phyloP scores from a whole-genome alignment of 2,113 vertebrate species.

The Cariama cristata region DNA sequence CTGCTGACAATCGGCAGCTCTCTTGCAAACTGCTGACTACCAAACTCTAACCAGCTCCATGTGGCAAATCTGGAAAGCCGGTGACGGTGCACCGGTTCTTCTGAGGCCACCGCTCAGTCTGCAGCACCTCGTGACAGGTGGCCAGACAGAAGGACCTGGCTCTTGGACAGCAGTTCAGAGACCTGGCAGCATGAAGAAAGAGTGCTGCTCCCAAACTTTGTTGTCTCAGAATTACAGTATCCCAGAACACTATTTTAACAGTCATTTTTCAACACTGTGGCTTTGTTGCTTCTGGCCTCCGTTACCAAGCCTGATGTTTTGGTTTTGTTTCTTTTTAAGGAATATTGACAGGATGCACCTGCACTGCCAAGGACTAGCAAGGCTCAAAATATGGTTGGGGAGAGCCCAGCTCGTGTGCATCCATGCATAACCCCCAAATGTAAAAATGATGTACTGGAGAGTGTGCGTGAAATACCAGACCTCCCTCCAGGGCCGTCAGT shows the following conservation, averaged over 20 bases:
- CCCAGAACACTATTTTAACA: neutral
- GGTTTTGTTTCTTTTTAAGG: neutral
- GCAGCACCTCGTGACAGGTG: neutral
- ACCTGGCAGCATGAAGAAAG: neutral
- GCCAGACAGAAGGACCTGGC: conserved; percentile 37
- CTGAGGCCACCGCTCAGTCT: neutral
- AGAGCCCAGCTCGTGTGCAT: neutral
- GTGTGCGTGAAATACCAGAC: neutral
- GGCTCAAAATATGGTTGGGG: neutral
- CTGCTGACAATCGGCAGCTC: neutral
- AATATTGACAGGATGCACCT: neutral
- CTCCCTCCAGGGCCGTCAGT: neutral
- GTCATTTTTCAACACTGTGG: neutral
- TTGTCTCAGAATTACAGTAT: neutral
- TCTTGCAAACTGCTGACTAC: neutral
- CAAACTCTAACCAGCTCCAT: neutral
- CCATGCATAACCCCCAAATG: conserved; percentile 22
- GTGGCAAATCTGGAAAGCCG: neutral
- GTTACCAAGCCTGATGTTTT: neutral
- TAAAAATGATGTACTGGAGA: neutral
- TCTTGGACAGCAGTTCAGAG: neutral
- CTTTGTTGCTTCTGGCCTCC: neutral
- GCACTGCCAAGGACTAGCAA: neutral
- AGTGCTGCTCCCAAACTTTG: neutral
- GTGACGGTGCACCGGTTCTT: neutral